These are phyloP conservation scores for Ophioderma brevispina DNA, from an alignment of 35 echinoderm and acorn worm species.

Conservation along the genomic window DNA sequence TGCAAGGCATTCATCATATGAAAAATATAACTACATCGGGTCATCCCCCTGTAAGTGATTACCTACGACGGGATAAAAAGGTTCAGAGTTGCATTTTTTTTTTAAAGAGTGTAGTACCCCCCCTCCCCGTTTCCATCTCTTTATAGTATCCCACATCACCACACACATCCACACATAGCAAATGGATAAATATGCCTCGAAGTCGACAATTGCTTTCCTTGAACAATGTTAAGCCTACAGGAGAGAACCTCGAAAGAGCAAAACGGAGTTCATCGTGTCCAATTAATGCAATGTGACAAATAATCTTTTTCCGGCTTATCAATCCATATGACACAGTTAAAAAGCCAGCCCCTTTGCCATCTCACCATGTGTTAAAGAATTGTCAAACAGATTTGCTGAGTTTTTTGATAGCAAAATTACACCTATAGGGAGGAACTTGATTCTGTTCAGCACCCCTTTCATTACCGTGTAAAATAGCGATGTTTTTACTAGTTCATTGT, in stretches of 20 bases:
- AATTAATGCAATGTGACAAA: not conserved
- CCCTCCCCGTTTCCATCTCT: too few relatives aligned
- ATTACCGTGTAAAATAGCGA: not conserved
- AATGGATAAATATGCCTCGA: conserved; percentile 38
- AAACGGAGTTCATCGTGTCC: not conserved
- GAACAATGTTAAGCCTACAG: conserved; percentile 24
- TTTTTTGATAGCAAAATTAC: conserved; percentile 2
- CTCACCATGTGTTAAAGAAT: not conserved
- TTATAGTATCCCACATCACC: too few relatives aligned
- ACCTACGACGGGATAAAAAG: too few relatives aligned
- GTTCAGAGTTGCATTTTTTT: too few relatives aligned
- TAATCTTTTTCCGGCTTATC: not conserved
- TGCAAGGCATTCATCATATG: too few relatives aligned
- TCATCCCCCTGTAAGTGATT: too few relatives aligned
- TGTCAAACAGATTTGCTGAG: not conserved
- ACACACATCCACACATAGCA: too few relatives aligned
- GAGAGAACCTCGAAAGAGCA: not conserved
- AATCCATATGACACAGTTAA: not conserved
- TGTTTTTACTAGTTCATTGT: not conserved
- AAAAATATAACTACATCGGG: too few relatives aligned
- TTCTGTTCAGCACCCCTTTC: too few relatives aligned
- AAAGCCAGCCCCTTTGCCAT: not conserved
- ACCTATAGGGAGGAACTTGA: not conserved
- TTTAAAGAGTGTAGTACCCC: too few relatives aligned
- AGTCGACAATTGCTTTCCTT: conserved; percentile 24